A percentile compares a stretch with the other conserved stretches of the same genome.
These are phyloP conservation scores for Saturnia pavonia DNA, from an alignment of 2,888 invertebrate species.

Conservation along the genomic window DNA sequence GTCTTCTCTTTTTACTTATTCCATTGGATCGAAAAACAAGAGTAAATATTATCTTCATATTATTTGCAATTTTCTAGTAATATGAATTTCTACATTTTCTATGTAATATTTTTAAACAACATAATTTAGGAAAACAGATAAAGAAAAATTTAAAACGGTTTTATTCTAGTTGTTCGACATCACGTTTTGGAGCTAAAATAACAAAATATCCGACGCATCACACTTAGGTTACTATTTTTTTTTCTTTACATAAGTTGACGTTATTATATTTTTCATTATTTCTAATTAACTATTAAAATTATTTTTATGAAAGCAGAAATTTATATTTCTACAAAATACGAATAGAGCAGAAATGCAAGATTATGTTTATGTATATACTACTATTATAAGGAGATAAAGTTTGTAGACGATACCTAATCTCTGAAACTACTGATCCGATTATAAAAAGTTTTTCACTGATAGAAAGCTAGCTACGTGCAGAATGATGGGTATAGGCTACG, in stretches of 20 bases:
- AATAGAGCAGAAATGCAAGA: no score
- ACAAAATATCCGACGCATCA: constrained; percentile 13
- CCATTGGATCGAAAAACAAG: constrained; percentile 24
- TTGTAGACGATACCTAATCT: no score
- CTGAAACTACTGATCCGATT: no score
- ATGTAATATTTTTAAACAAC: background rate
- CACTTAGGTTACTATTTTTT: constrained; percentile 41
- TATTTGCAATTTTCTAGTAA: background rate
- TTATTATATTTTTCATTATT: background rate
- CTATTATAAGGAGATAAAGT: no score
- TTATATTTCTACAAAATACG: no score
- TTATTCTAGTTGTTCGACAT: constrained; percentile 41
- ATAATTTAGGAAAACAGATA: background rate
- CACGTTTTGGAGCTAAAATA: constrained; percentile 43
- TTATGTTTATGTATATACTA: no score
- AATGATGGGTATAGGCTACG: no score
- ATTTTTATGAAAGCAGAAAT: no score
- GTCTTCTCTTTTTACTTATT: constrained; percentile 21
- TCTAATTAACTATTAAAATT: no score
- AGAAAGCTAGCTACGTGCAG: no score
- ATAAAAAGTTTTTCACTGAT: no score
- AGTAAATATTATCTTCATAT: constrained; percentile 19
- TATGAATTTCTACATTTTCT: background rate
- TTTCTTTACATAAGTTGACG: background rate
- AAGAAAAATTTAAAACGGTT: background rate